Evolutionary conservation across 2,797 vertebrate genomes (phyloP), one percentile per base, ranked within the genome.

Genomic region (Micrastur ruficollis): DNA sequence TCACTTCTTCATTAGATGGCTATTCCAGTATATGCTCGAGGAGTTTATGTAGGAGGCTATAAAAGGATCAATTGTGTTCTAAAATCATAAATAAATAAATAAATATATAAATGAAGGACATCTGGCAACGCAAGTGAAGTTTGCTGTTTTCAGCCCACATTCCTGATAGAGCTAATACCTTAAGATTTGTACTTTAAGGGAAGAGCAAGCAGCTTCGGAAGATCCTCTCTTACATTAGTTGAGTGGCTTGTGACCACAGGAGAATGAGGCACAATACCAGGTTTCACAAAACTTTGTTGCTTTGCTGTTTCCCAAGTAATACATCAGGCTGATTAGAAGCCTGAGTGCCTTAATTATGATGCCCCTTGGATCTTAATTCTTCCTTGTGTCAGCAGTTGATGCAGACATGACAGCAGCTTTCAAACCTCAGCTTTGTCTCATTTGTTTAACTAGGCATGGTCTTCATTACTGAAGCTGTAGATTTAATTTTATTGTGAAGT

Each of bases 361-460:
- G 63, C 66, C 42, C 40, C 88, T 95, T 46, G 10, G 63, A 72
- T 82, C 47, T n/a, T 50, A 26, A 36, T 72, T 71, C 86, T 29
- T 70, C 68, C 86, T 25, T 32, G 6, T 71, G 70, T 67, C 76
- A 89, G 84, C 50, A 21, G 83, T 71, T 40, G 55, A 86, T 40
- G 71, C 8, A 71, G 71, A 83, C 14, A 4, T 16, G 52, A 66
- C 55, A 53, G 47, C 46, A 32, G 68, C 49, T 93, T 84, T 89
- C 74, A 67, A 13, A 61, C 79, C 78, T 92, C 88, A 70, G 52
- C 63, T 80, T 83, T 38, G 68, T 78, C 87, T 96, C 73, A 47
- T 94, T 87, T 97, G 73, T 95, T 93, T 96, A 96, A 95, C 61
- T 59, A 88, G 31, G 67, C 78, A 91, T 73, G 31, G n/a, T 75